Evolutionary conservation across 2,888 invertebrate species (phyloP).

Genomic region (Junonia oenone): DNA sequence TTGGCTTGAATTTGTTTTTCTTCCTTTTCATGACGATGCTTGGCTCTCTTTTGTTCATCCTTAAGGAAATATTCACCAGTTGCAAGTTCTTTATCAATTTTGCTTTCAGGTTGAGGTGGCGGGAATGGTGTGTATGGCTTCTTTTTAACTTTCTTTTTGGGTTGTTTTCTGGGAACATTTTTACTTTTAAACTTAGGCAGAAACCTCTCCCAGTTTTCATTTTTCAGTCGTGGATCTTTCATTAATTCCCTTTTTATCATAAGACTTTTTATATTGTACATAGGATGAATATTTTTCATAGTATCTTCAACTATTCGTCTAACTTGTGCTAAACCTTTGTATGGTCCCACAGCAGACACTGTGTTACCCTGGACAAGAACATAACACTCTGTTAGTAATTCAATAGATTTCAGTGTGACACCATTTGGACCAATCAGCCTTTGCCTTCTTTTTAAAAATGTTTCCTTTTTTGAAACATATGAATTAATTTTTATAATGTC

Average conservation of each 20-base stretch:
- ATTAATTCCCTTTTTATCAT: constrained; percentile 98
- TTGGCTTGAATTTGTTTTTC: constrained; percentile 88
- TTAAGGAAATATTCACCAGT: constrained; percentile 98
- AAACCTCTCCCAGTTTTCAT: constrained; percentile 98
- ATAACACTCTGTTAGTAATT: constrained; percentile 96
- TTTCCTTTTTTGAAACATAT: constrained; percentile 92
- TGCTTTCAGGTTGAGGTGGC: constrained; percentile 94
- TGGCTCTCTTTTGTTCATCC: constrained; percentile 87
- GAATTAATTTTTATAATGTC: constrained; percentile 98
- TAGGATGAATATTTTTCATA: constrained; percentile 99
- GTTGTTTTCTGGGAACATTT: constrained; percentile 93
- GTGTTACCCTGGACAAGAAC: constrained; percentile 98
- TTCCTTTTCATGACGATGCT: constrained; percentile 85
- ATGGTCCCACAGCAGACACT: constrained; percentile 97
- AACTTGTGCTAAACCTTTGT: constrained; percentile 92
- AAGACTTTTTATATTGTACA: constrained; percentile 97
- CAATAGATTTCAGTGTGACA: constrained; percentile 98
- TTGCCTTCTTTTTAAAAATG: constrained; percentile 96
- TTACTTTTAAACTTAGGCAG: constrained; percentile 95
- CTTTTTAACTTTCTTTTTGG: constrained; percentile 92
- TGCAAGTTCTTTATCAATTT: constrained; percentile 95
- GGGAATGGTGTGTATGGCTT: constrained; percentile 98
- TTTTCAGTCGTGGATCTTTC: constrained; percentile 93
- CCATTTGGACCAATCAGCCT: constrained; percentile 98
- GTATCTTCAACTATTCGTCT: constrained; percentile 96